Evolutionary conservation across 1,140 invertebrate genomes (phyloP), one percentile per base, ranked within the genome.

Genomic region (Saccostrea echinata): DNA sequence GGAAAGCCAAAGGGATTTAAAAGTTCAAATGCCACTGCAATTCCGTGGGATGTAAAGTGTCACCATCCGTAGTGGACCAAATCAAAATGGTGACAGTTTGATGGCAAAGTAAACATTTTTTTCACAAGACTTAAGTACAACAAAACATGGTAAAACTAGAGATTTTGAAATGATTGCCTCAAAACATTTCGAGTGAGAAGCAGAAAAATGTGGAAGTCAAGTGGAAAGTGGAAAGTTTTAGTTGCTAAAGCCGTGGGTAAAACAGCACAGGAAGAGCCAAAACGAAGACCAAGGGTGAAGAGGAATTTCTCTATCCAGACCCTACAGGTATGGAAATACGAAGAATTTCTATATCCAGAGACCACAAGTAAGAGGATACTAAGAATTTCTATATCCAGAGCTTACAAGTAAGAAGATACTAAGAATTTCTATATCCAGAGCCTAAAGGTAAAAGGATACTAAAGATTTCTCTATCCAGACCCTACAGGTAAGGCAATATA

Each of bases 11-110:
- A 76, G 16, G 68, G 68, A 76, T 76, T 76, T 76, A 30, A 76
- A 76, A 61, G n/a, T 43, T 43, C 43, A 43, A 43, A 43, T 21
- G 8, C 57, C 13, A 64, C 24, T 64, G 57, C 13, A 16, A 76
- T 76, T 76, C 27, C 27, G 3, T 76, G 11, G 30, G 27, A 27
- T 76, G 64, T 30, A 12, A 12, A 16, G 24, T 76, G 16, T 76
- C 18, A 61, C 43, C 24, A 76, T 27, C 68, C 18, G 16, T 11
- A 11, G 68, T 27, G 13, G 30, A 76, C 68, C 68, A 76, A 30
- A 76, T 61, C 24, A 76, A 76, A 76, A 30, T 76, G 13, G 68
- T 76, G 68, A 76, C 30, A 76, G 27, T 76, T 76, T 76, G 68
- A 76, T 76, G 68, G 27, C 24, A 76, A 76, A 76, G 27, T 76